phyloP scores from a whole-genome alignment of 2,888 invertebrate species.

The Ochropleura leucogaster region DNA sequence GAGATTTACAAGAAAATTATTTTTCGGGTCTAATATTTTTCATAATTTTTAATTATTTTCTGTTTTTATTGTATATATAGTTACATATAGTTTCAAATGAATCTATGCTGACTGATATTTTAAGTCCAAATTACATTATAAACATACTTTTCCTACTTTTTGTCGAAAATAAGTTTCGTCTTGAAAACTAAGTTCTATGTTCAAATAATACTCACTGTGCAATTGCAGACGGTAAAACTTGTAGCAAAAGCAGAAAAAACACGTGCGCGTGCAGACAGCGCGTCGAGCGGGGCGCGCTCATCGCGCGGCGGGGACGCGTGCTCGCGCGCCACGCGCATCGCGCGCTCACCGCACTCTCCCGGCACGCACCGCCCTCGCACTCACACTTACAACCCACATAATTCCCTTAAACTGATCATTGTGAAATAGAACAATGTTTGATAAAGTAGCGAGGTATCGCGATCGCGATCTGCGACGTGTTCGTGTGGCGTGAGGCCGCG shows the following conservation, averaged over 20 bases:
- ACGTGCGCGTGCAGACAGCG: conserved; percentile 73
- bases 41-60: neutral
- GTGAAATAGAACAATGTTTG: conserved; percentile 39
- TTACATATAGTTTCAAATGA: neutral
- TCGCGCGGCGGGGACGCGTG: conserved; percentile 81
- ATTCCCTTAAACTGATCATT: conserved; percentile 47
- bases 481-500: conserved; percentile 79
- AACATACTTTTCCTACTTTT: conserved; percentile 1
- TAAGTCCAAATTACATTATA: neutral
- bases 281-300: conserved; percentile 84
- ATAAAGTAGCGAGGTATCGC: conserved; percentile 69
- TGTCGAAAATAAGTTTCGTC: conserved; percentile 12
- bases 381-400: conserved; percentile 49
- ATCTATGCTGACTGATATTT: neutral
- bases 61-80: neutral
- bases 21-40: neutral
- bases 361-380: conserved; percentile 60
- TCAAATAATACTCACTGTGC: conserved; percentile 80
- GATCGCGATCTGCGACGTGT: conserved; percentile 72
- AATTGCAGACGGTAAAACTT: conserved; percentile 74
- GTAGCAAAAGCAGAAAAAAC: conserved; percentile 70
- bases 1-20: neutral
- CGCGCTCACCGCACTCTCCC: conserved; percentile 78
- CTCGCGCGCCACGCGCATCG: conserved; percentile 80
- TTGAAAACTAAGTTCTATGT: neutral